Percentiles rank a stretch among this genome's conserved stretches.
Evolutionary conservation across 2,797 vertebrate genomes (phyloP).

Genomic region (Limnodromus scolopaceus): DNA sequence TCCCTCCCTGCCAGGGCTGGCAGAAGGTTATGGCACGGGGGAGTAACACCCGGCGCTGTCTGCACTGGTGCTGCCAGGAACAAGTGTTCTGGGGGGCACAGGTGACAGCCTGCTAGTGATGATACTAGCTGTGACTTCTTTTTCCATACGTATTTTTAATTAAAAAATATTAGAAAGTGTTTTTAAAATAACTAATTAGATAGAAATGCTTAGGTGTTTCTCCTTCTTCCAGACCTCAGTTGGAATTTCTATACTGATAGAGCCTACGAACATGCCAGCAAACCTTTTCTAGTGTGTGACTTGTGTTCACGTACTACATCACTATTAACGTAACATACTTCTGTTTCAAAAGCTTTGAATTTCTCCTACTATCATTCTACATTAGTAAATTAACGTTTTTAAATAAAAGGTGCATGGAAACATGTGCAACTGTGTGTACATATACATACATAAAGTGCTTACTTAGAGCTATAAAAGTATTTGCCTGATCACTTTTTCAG

Average conservation of each 20-base stretch:
- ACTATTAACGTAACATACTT: not conserved
- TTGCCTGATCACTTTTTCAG: not conserved
- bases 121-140: not conserved
- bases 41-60: accelerated
- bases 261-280: not conserved
- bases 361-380: not conserved
- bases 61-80: not conserved
- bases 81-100: not conserved
- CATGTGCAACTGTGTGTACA: accelerated
- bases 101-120: not conserved
- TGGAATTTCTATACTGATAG: not conserved
- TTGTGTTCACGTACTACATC: not conserved
- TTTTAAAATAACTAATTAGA: not conserved
- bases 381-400: not conserved
- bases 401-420: not conserved
- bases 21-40: not conserved
- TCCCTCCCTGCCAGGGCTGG: not conserved
- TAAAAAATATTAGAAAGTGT: not conserved
- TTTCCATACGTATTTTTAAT: not conserved
- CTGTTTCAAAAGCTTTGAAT: not conserved
- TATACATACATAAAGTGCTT: not conserved
- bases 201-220: not conserved
- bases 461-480: not conserved
- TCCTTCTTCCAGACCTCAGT: not conserved
- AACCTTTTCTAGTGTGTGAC: not conserved